phyloP scores from a whole-genome alignment of 2,113 vertebrate genomes.

The Felis chaus region DNA sequence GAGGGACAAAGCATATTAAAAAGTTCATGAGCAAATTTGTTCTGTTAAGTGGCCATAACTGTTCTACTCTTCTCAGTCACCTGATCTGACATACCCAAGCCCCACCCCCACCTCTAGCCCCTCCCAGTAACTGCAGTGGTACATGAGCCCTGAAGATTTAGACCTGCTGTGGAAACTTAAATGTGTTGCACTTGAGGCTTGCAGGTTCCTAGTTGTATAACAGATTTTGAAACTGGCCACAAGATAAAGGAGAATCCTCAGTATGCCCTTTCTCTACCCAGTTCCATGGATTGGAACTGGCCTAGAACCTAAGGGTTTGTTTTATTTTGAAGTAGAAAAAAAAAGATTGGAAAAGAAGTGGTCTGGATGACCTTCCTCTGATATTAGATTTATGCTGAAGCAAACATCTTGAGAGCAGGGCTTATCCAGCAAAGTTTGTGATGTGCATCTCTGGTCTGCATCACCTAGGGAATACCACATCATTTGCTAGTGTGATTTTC shows the following conservation, averaged over 20 bases:
- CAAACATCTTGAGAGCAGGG: background rate
- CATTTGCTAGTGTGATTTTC: background rate
- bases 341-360: background rate
- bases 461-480: background rate
- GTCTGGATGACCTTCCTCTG: background rate
- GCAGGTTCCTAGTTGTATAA: background rate
- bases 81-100: too few species aligned
- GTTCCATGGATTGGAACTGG: background rate
- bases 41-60: background rate
- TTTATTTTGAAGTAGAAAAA: background rate
- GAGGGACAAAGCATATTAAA: background rate
- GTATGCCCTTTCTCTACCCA: background rate
- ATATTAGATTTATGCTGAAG: background rate
- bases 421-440: background rate
- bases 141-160: background rate
- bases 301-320: background rate
- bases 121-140: background rate
- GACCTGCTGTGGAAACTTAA: background rate
- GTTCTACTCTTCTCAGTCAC: background rate
- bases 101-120: background rate
- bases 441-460: background rate
- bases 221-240: background rate
- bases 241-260: background rate
- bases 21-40: background rate
- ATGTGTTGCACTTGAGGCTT: background rate